Conservation (phyloP, 2,113 vertebrate species). For the Scomber colias region DNA sequence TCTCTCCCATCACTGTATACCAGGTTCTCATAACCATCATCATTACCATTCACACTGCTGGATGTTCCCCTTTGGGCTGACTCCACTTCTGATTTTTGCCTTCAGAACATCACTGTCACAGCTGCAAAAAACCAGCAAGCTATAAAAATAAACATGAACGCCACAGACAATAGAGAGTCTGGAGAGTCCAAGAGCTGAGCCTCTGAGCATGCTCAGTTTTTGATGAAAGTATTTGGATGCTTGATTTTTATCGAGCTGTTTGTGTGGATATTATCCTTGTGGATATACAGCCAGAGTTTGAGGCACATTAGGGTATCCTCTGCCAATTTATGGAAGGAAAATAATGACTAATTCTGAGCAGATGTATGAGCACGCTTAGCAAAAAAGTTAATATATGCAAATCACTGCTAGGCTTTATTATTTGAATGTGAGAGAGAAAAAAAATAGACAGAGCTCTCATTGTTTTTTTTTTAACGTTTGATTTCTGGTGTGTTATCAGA, state of each 20-base stretch:
- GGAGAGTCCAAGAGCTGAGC: slow-evolving; percentile 4
- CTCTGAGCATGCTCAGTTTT: slow-evolving; percentile 13
- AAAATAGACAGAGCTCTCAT: slow-evolving; percentile 4
- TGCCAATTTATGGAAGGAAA: slow-evolving; percentile 42
- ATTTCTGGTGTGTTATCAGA: slow-evolving; percentile 33
- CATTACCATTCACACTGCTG: slow-evolving; percentile 55
- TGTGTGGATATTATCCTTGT: slow-evolving; percentile 23
- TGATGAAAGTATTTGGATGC: slow-evolving; percentile 18
- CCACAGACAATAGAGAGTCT: neutral
- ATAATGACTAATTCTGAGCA: slow-evolving; percentile 60
- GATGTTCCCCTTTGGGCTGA: slow-evolving; percentile 38
- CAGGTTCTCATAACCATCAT: slow-evolving; percentile 65
- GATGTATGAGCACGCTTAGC: slow-evolving; percentile 45
- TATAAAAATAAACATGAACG: slow-evolving; percentile 18
- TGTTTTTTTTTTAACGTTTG: slow-evolving; percentile 25
- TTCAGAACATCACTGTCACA: slow-evolving; percentile 27
- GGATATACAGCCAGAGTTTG: slow-evolving; percentile 22
- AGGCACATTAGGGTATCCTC: slow-evolving; percentile 14
- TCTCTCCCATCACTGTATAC: slow-evolving; percentile 29
- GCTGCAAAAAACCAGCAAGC: slow-evolving; percentile 6
- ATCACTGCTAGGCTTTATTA: slow-evolving; percentile 37
- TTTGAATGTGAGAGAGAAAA: slow-evolving; percentile 29
- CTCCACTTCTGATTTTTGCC: slow-evolving; percentile 39
- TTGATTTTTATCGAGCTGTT: slow-evolving; percentile 39
- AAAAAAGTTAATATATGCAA: slow-evolving; percentile 55